Conservation (phyloP, 2,113 vertebrate species). For the Thamnaconus septentrionalis region DNA sequence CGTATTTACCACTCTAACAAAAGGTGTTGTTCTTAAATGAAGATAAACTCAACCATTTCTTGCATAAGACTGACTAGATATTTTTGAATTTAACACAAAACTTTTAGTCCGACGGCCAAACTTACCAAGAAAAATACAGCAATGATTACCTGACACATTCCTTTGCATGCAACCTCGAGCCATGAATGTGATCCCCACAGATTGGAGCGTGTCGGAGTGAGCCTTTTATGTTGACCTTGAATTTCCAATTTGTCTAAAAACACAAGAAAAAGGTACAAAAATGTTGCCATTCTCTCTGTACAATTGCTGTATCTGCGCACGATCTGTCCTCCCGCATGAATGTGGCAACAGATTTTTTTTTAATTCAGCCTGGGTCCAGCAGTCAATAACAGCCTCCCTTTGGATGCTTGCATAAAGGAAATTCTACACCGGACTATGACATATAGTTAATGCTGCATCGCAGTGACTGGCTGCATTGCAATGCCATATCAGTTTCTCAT, state of each 20-base stretch:
- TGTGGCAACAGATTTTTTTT: constrained; percentile 2
- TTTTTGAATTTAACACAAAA: not conserved
- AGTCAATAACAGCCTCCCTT: constrained; percentile 41
- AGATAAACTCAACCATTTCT: not conserved
- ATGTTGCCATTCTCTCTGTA: not conserved
- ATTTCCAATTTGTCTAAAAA: constrained; percentile 10
- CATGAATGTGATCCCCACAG: constrained; percentile 33
- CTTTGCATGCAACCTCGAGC: constrained; percentile 36
- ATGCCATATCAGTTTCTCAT: constrained; percentile 51
- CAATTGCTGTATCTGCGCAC: not conserved
- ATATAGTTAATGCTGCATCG: constrained; percentile 50
- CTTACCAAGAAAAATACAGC: not conserved
- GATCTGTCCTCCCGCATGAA: constrained; percentile 5
- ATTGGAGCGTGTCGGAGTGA: not conserved
- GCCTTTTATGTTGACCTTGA: constrained; percentile 13
- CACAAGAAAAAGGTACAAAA: constrained; percentile 15
- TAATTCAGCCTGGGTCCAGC: constrained; percentile 6
- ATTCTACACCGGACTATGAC: constrained; percentile 47
- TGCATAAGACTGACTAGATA: not conserved
- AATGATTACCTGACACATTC: constrained; percentile 58
- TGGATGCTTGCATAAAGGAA: constrained; percentile 64
- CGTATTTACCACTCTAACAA: not conserved
- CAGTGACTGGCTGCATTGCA: constrained; percentile 12
- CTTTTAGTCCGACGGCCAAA: not conserved
- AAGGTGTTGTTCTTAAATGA: constrained; percentile 1